Percentiles rank a stretch among this genome's conserved stretches.
phyloP scores from a whole-genome alignment of 2,888 invertebrate genomes.

The Phyto melanocephala region DNA sequence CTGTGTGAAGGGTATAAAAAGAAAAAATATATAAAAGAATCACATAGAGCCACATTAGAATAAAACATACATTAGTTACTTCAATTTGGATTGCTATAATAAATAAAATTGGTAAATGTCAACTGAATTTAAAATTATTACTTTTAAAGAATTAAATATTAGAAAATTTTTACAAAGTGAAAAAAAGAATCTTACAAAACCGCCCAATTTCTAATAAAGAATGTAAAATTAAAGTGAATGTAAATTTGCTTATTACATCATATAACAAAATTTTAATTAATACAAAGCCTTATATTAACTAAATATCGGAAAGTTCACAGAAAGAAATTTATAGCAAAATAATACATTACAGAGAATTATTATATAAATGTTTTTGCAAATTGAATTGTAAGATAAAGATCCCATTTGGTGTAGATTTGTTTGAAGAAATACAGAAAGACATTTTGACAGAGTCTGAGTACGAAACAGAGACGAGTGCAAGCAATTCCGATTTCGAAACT shows the following conservation, averaged over 20 bases:
- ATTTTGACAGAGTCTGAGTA: not conserved
- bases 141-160: not conserved
- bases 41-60: too few relatives aligned
- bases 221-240: too few relatives aligned
- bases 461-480: not conserved
- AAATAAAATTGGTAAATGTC: constrained; percentile 2
- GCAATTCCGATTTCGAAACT: not conserved
- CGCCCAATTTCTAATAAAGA: too few relatives aligned
- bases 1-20: too few relatives aligned
- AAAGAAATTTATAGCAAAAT: not conserved
- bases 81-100: too few relatives aligned
- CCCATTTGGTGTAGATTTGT: constrained; percentile 18
- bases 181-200: too few relatives aligned
- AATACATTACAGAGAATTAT: constrained; percentile 14
- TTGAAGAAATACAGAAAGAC: constrained; percentile 6
- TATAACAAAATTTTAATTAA: not conserved
- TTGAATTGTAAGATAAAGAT: constrained; percentile 11
- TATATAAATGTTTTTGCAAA: constrained; percentile 22
- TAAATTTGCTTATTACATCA: too few relatives aligned
- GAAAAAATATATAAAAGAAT: too few relatives aligned
- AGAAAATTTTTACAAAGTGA: too few relatives aligned
- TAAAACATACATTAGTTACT: too few relatives aligned
- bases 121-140: not conserved
- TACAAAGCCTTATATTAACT: not conserved
- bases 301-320: not conserved